A percentile compares a stretch with the other conserved stretches of the same genome.
Conservation (phyloP, 2,888 invertebrate species). For the Erpobdella octoculata region DNA sequence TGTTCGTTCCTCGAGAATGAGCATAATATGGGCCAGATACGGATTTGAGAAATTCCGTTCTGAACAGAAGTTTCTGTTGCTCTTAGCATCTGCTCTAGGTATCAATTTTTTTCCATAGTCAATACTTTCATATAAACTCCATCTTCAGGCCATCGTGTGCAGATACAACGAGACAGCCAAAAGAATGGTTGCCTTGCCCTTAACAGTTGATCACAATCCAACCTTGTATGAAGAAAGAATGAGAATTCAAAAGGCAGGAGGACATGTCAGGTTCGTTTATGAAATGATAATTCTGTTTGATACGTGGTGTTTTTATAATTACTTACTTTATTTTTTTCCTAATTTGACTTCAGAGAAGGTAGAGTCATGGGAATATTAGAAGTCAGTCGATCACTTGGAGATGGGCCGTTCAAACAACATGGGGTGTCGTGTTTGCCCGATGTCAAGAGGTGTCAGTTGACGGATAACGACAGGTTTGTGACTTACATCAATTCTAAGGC, state of each 20-base stretch:
- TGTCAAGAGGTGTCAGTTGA: conserved; percentile 54
- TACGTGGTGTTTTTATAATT: too few species aligned
- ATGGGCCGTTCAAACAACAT: conserved; percentile 55
- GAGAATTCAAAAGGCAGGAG: conserved; percentile 56
- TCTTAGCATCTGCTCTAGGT: too few species aligned
- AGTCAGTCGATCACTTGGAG: conserved; percentile 56
- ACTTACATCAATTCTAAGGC: background rate
- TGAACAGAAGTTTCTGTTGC: too few species aligned
- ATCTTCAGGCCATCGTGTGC: conserved; percentile 52
- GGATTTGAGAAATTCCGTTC: too few species aligned
- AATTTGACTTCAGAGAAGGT: conserved; percentile 43
- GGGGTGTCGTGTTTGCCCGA: conserved; percentile 55
- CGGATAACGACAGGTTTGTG: conserved; percentile 51
- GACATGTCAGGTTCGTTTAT: conserved; percentile 52
- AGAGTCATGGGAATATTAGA: conserved; percentile 53
- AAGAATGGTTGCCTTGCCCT: conserved; percentile 47
- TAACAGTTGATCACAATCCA: conserved; percentile 55
- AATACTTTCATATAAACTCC: too few species aligned
- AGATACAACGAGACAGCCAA: conserved; percentile 45
- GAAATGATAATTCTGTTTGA: too few species aligned
- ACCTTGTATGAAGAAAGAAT: conserved; percentile 54
- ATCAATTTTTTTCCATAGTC: too few species aligned
- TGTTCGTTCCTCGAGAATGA: too few species aligned
- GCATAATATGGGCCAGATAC: too few species aligned
- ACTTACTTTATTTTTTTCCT: background rate